A percentile compares a stretch with the other conserved stretches of the same genome.
Conservation (phyloP, 2,113 vertebrate species). For the Fulmarus glacialis region DNA sequence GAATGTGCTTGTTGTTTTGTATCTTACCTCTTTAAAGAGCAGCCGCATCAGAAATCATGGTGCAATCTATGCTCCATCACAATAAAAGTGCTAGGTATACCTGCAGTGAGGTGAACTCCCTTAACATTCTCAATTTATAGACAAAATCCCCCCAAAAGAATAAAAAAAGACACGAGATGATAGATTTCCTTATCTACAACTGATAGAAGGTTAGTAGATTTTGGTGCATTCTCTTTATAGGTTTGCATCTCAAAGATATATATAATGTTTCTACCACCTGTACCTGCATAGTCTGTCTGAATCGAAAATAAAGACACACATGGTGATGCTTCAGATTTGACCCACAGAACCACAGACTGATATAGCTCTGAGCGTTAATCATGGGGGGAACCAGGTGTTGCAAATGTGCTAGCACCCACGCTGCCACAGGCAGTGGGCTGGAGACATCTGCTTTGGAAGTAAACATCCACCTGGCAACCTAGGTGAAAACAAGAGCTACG, state of each 20-base stretch:
- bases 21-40: slow-evolving; percentile 1
- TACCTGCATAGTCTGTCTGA: neutral
- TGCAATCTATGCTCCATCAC: neutral
- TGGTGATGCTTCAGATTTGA: neutral
- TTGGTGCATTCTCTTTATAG: neutral
- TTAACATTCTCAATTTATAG: neutral
- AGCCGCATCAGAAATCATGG: neutral
- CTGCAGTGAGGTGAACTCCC: slow-evolving; percentile 12
- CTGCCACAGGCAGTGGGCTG: neutral
- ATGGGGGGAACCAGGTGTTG: neutral
- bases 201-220: neutral
- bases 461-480: neutral
- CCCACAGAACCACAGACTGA: neutral
- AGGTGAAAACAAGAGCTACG: neutral
- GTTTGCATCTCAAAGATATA: neutral
- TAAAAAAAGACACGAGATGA: neutral
- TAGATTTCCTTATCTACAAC: neutral
- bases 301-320: neutral
- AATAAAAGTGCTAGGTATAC: neutral
- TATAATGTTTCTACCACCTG: neutral
- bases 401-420: neutral
- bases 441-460: neutral
- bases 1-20: neutral
- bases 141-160: neutral
- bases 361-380: neutral